phyloP scores from a whole-genome alignment of 2,797 vertebrate genomes.

The Pempheris klunzingeri region DNA sequence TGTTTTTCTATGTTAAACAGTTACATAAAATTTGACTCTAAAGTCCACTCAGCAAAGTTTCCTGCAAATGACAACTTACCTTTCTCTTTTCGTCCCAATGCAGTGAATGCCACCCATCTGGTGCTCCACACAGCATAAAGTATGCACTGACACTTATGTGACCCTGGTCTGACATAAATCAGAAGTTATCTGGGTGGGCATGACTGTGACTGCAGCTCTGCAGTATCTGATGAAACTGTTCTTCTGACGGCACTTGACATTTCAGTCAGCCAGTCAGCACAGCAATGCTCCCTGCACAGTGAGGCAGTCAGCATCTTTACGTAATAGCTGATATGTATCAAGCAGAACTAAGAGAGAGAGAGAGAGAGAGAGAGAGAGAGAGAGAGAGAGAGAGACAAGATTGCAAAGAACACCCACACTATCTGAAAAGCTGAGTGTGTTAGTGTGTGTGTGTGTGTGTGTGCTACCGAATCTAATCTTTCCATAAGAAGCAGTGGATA shows the following conservation, averaged over 20 bases:
- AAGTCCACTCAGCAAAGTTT: background rate
- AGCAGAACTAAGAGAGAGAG: conserved; percentile 38
- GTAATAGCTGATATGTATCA: conserved; percentile 67
- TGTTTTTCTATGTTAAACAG: background rate
- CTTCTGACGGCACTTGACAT: conserved; percentile 62
- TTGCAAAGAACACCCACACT: conserved; percentile 39
- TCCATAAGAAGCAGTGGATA: conserved; percentile 30
- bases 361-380: conserved; percentile 14
- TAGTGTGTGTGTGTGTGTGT: conserved; percentile 1
- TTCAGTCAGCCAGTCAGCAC: conserved; percentile 60
- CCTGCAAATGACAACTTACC: conserved; percentile 2
- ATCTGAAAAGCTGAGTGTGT: conserved; percentile 17
- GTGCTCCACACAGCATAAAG: background rate
- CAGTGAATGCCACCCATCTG: background rate
- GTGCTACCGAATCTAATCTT: conserved; percentile 17
- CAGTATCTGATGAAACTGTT: conserved; percentile 59
- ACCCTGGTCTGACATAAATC: conserved; percentile 19
- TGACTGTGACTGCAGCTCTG: conserved; percentile 28
- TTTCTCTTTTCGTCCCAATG: background rate
- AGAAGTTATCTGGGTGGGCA: conserved; percentile 9
- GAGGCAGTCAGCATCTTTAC: conserved; percentile 60
- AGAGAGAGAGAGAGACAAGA: conserved; percentile 21
- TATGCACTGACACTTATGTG: conserved; percentile 18
- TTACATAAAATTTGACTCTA: background rate
- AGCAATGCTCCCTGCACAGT: conserved; percentile 27